These are phyloP conservation scores for Anguilla obscura DNA, from an alignment of 2,797 vertebrate genomes.

Conservation along the genomic window DNA sequence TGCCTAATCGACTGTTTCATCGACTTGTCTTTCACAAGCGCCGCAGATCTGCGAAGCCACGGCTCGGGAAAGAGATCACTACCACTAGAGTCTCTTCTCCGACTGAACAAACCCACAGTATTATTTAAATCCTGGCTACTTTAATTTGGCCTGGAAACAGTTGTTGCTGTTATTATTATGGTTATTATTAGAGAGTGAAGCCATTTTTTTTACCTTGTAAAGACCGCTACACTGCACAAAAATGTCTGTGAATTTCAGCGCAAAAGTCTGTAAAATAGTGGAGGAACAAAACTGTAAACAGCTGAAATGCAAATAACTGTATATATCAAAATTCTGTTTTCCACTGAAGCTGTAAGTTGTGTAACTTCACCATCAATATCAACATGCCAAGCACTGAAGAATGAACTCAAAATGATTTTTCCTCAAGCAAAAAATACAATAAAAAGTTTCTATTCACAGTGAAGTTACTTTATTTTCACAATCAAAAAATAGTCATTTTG, in stretches of 20 bases:
- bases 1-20: neutral
- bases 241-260: too few species aligned
- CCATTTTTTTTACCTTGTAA: too few species aligned
- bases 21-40: neutral
- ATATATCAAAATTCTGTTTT: neutral
- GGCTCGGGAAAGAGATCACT: neutral
- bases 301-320: too few species aligned
- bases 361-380: constrained; percentile 69
- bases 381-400: constrained; percentile 67
- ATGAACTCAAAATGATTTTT: constrained; percentile 60
- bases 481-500: constrained; percentile 9
- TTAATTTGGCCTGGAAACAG: too few species aligned
- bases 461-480: constrained; percentile 51
- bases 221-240: too few species aligned
- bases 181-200: too few species aligned
- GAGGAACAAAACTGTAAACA: too few species aligned
- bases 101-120: too few species aligned
- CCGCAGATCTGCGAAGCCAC: neutral
- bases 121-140: too few species aligned
- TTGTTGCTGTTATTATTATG: too few species aligned
- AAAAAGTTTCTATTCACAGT: constrained; percentile 48
- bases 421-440: constrained; percentile 58
- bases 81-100: neutral
- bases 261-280: too few species aligned
- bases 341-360: constrained; percentile 57